phyloP scores from a whole-genome alignment of 2,888 invertebrate species.

The Blastobasis adustella region DNA sequence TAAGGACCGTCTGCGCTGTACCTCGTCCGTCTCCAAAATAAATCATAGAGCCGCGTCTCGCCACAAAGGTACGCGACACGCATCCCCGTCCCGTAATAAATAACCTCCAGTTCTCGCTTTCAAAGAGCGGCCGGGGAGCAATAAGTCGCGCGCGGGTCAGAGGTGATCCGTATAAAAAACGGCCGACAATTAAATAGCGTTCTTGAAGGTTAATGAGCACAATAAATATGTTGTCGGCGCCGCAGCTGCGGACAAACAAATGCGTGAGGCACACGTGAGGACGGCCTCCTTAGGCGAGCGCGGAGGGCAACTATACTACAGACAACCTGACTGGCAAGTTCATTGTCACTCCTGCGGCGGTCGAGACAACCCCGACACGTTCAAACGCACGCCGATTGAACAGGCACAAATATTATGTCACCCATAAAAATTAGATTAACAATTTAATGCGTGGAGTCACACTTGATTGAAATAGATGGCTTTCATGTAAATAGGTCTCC shows the following conservation, averaged over 20 bases:
- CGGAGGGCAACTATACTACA: constrained; percentile 6
- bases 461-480: constrained; percentile 1
- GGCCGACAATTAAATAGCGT: constrained; percentile 75
- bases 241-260: constrained; percentile 72
- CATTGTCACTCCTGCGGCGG: constrained; percentile 46
- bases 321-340: constrained; percentile 48
- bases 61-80: constrained; percentile 68
- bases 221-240: constrained; percentile 75
- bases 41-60: constrained; percentile 60
- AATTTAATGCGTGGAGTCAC: constrained; percentile 4
- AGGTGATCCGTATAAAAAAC: constrained; percentile 75
- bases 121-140: constrained; percentile 69
- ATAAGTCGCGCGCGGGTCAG: constrained; percentile 71
- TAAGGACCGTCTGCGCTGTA: too few relatives aligned
- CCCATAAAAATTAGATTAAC: constrained; percentile 26
- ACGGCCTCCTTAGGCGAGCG: constrained; percentile 19
- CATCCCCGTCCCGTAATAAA: constrained; percentile 66
- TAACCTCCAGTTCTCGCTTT: constrained; percentile 70
- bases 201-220: constrained; percentile 75
- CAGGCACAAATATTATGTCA: constrained; percentile 38
- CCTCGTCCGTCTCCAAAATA: constrained; percentile 22
- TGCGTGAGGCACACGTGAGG: constrained; percentile 65
- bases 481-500: constrained; percentile 25
- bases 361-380: constrained; percentile 46
- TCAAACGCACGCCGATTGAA: constrained; percentile 36